These are phyloP conservation scores for Columbina picui DNA, from an alignment of 2,113 vertebrate species.

Conservation along the genomic window DNA sequence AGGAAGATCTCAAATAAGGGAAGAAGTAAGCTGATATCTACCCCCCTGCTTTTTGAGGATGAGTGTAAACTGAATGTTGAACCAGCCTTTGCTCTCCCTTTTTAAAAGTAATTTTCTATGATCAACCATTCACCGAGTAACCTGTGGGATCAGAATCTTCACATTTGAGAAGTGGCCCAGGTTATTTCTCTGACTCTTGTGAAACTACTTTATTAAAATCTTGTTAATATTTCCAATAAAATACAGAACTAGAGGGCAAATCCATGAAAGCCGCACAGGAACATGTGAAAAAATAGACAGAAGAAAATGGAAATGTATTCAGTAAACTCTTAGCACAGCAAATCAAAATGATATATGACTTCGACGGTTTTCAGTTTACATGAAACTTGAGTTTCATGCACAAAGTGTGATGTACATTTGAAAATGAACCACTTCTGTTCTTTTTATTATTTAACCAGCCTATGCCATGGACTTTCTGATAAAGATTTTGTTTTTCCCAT, in stretches of 20 bases:
- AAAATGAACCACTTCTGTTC: background rate
- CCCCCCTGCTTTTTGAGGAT: background rate
- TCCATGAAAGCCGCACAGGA: background rate
- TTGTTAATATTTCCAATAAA: background rate
- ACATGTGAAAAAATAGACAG: background rate
- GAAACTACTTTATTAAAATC: background rate
- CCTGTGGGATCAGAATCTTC: background rate
- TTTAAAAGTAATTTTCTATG: background rate
- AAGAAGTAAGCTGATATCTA: background rate
- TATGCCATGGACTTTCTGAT: background rate
- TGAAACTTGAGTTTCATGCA: background rate
- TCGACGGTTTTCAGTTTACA: background rate
- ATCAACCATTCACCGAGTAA: background rate
- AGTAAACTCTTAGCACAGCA: background rate
- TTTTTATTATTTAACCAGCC: background rate
- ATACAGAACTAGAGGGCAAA: background rate
- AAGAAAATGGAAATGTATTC: background rate
- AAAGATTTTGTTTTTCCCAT: background rate
- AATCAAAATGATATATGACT: background rate
- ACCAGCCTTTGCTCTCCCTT: background rate
- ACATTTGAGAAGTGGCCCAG: rapidly evolving
- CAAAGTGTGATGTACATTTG: background rate
- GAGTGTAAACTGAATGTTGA: background rate
- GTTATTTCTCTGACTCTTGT: background rate
- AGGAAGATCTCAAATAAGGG: background rate